Base-by-base conservation (phyloP, 2,888 invertebrate species). In the Dicroscelio sp. region DNA sequence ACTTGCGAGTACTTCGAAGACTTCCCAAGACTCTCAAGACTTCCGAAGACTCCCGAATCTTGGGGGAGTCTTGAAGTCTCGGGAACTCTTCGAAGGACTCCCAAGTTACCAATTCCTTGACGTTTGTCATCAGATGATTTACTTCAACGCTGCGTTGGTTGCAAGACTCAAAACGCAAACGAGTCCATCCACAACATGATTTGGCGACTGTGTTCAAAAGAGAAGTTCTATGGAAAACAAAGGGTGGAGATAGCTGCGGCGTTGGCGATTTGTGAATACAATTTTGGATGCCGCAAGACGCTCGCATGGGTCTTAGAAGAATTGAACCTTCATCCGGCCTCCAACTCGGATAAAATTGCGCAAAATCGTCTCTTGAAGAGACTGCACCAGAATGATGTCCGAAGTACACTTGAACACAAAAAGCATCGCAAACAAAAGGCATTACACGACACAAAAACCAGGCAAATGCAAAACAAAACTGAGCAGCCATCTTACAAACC, bases 161-260 rank as follows among this genome's bases (percentile, higher is more conserved):
- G 71, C 27, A 83, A 60, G 33, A 83, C 71, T 2, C 71, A 83
- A 71, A 83, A 71, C 25, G 71, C 71, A 5, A 83, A 83, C 30
- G 71, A 83, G 27, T 83, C 60, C 30, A 12, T 83, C 20, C 82
- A 83, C 25, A 71, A 60, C 30, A 83, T 58, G 30, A 58, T 69
- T 33, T 82, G 69, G 69, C 69, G 14, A 17, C 67, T 23, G 14
- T 82, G 35, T 58, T 17, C 69, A 38, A 82, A 83, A 83, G 82
- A 71, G 23, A 83, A 83, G 31, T 83, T 83, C 71, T 23, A 31
- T 58, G 63, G 73, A 6, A 84, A 84, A 65, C 8, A 43, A 12
- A 48, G 63, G 60, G 84, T 84, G 25, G 73, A 84, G 30, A 75
- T 84, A 65, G 31, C 73, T 48, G 65, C 73, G 20, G 60, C 48